phyloP scores from a whole-genome alignment of 1,140 invertebrate species.

The Eubasilissa regina region DNA sequence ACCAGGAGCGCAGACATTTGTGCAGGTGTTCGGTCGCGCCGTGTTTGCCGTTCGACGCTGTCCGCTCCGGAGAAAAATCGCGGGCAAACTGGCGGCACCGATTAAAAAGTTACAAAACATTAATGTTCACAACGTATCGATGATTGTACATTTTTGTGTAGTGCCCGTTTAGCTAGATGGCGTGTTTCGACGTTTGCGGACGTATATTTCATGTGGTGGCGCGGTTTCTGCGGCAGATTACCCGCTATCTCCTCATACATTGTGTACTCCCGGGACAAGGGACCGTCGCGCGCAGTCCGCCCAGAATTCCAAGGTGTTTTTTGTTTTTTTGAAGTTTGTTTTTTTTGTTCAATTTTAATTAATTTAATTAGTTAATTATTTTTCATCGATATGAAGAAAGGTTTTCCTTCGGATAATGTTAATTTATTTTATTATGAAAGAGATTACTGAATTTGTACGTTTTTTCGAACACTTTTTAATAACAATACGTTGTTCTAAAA shows the following conservation, averaged over 20 bases:
- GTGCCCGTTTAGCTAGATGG: background rate
- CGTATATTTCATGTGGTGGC: background rate
- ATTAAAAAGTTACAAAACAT: background rate
- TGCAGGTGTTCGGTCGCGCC: background rate
- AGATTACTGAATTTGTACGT: no score
- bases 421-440: no score
- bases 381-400: no score
- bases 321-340: background rate
- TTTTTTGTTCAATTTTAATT: no score
- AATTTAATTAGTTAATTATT: no score
- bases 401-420: no score
- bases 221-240: slow-evolving; percentile 14
- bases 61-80: no score
- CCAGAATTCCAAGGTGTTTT: slow-evolving; percentile 29
- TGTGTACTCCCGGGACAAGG: slow-evolving; percentile 6
- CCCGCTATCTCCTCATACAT: slow-evolving; percentile 7
- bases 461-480: no score
- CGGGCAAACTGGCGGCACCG: background rate
- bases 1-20: slow-evolving; percentile 18
- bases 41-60: background rate
- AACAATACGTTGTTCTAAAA: no score
- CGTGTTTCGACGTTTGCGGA: background rate
- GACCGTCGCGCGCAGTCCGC: slow-evolving; percentile 41
- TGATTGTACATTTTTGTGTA: background rate
- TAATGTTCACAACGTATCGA: background rate